Conservation (phyloP, 2,797 vertebrate genomes). For the Mormyrus hasselquistii region DNA sequence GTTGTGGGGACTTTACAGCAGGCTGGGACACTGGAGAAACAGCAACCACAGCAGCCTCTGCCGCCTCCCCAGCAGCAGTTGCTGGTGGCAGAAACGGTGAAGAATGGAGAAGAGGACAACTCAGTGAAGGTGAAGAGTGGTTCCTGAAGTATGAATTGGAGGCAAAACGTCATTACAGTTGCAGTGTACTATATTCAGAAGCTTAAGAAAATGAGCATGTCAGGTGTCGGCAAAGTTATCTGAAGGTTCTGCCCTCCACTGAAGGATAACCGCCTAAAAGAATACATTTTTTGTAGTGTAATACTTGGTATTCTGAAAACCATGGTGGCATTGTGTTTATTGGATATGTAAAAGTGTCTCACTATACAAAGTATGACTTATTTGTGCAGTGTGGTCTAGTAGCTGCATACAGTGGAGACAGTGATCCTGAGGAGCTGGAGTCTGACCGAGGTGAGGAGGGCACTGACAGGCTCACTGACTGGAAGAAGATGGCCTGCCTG, state of each 20-base stretch:
- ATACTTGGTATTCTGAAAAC: not conserved
- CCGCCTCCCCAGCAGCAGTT: conserved; percentile 43
- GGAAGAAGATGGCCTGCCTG: conserved; percentile 91
- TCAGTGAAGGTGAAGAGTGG: conserved; percentile 69
- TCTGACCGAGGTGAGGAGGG: conserved; percentile 64
- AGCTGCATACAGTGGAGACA: conserved; percentile 94
- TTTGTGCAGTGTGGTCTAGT: conserved; percentile 77
- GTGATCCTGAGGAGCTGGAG: conserved; percentile 87
- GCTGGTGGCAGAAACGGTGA: conserved; percentile 72
- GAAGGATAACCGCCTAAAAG: not conserved
- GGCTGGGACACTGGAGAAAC: conserved; percentile 75
- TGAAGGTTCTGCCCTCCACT: not conserved
- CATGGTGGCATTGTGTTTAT: not conserved
- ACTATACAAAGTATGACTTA: not conserved
- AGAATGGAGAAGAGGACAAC: conserved; percentile 73
- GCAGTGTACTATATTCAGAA: not conserved
- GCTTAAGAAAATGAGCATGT: not conserved
- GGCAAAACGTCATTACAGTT: not conserved
- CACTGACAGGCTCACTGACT: conserved; percentile 87
- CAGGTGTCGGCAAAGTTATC: not conserved
- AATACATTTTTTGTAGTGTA: not conserved
- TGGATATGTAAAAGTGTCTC: not conserved
- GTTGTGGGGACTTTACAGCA: conserved; percentile 45
- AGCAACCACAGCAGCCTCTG: not conserved
- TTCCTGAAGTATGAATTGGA: not conserved